Conservation (phyloP, 2,888 invertebrate genomes). For the Aphrophora alni region DNA sequence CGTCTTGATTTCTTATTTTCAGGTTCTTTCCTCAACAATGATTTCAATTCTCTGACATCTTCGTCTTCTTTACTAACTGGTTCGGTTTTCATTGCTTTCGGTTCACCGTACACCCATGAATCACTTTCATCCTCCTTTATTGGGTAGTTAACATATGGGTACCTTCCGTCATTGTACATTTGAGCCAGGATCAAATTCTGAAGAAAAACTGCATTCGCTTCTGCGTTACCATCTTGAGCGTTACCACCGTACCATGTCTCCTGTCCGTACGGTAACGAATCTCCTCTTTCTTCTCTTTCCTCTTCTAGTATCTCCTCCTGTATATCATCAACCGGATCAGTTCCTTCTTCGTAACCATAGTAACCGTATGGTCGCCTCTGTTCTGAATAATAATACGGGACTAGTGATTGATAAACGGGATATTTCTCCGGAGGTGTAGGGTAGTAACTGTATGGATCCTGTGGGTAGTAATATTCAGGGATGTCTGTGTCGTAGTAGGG, state of each 20-base stretch:
- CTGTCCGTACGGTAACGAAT: constrained; percentile 25
- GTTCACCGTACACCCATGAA: constrained; percentile 53
- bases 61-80: constrained; percentile 63
- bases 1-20: constrained; percentile 24
- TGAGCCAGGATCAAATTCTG: constrained; percentile 59
- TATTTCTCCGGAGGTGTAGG: constrained; percentile 61
- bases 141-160: constrained; percentile 27
- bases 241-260: constrained; percentile 23
- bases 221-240: constrained; percentile 54
- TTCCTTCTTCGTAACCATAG: constrained; percentile 55
- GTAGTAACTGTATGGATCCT: constrained; percentile 59
- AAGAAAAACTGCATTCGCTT: constrained; percentile 68
- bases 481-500: neutral
- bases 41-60: constrained; percentile 70
- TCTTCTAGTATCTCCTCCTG: constrained; percentile 24
- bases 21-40: constrained; percentile 56
- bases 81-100: constrained; percentile 34
- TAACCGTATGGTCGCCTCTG: constrained; percentile 58
- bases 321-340: constrained; percentile 25
- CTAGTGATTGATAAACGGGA: constrained; percentile 57
- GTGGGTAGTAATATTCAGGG: constrained; percentile 22
- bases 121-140: constrained; percentile 57
- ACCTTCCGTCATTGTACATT: constrained; percentile 46
- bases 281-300: constrained; percentile 19
- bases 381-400: constrained; percentile 61